phyloP scores from a whole-genome alignment of 2,113 vertebrate genomes.

The Thoracochromis brauschi region DNA sequence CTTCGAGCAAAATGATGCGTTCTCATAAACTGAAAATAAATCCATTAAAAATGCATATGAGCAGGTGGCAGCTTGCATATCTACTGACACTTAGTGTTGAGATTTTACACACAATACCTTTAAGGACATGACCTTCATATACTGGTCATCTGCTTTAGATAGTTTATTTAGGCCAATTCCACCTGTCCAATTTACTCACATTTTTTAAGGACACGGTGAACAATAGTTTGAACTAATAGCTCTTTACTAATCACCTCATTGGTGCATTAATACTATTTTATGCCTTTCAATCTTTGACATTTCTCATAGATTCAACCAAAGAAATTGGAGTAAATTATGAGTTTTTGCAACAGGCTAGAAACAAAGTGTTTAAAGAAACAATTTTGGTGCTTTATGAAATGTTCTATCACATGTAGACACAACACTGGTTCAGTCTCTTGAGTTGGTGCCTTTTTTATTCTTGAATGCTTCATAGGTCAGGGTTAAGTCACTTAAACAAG shows the following conservation, averaged over 20 bases:
- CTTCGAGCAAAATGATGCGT: background rate
- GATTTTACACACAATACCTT: background rate
- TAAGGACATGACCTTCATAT: background rate
- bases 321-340: background rate
- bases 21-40: background rate
- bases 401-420: background rate
- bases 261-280: background rate
- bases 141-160: background rate
- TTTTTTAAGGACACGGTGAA: background rate
- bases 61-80: background rate
- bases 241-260: background rate
- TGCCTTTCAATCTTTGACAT: background rate
- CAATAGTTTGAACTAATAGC: background rate
- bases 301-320: background rate
- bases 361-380: background rate
- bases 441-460: background rate
- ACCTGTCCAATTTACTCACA: background rate
- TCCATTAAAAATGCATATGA: background rate
- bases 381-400: background rate
- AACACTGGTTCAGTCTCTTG: background rate
- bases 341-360: background rate
- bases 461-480: background rate
- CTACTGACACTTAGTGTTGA: background rate
- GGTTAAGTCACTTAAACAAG: background rate
- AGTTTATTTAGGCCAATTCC: background rate